phyloP scores from a whole-genome alignment of 2,797 vertebrate species.

The Trematomus bernacchii region DNA sequence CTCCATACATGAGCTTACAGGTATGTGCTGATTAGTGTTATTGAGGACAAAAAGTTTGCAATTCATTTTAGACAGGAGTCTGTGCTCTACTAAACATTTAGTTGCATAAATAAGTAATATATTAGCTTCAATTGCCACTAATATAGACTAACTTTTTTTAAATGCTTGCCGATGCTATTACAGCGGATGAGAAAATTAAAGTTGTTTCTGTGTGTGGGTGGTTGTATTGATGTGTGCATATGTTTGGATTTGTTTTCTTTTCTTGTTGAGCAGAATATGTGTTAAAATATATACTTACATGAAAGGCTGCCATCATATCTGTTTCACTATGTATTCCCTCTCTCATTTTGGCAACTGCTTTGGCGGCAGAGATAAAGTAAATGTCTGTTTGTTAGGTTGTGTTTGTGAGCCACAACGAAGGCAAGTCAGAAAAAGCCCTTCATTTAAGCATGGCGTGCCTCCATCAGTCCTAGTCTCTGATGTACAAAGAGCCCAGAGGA shows the following conservation, averaged over 20 bases:
- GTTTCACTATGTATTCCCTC: conserved; percentile 66
- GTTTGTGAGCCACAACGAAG: conserved; percentile 76
- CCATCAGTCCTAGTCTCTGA: conserved; percentile 83
- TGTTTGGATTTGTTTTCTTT: conserved; percentile 49
- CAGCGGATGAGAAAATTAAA: conserved; percentile 56
- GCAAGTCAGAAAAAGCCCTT: conserved; percentile 81
- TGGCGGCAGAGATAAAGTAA: conserved; percentile 73
- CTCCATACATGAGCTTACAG: conserved; percentile 44
- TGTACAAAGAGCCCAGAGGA: conserved; percentile 87
- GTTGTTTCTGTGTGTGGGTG: conserved; percentile 37
- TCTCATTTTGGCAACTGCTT: conserved; percentile 66
- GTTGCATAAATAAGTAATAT: conserved; percentile 45
- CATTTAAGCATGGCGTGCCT: conserved; percentile 82
- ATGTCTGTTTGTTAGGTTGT: conserved; percentile 77
- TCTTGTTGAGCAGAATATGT: conserved; percentile 56
- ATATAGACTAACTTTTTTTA: conserved; percentile 46
- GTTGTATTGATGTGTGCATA: conserved; percentile 55
- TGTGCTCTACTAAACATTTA: conserved; percentile 30
- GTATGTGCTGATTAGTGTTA: conserved; percentile 62
- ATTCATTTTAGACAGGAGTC: conserved; percentile 31
- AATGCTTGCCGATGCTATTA: conserved; percentile 46
- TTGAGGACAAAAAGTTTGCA: conserved; percentile 35
- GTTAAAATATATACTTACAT: conserved; percentile 70
- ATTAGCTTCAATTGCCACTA: conserved; percentile 47
- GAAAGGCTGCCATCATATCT: conserved; percentile 67